A percentile compares a stretch with the other conserved stretches of the same genome.
Evolutionary conservation across 2,113 vertebrate species (phyloP).

Genomic region (Ciconia boyciana): DNA sequence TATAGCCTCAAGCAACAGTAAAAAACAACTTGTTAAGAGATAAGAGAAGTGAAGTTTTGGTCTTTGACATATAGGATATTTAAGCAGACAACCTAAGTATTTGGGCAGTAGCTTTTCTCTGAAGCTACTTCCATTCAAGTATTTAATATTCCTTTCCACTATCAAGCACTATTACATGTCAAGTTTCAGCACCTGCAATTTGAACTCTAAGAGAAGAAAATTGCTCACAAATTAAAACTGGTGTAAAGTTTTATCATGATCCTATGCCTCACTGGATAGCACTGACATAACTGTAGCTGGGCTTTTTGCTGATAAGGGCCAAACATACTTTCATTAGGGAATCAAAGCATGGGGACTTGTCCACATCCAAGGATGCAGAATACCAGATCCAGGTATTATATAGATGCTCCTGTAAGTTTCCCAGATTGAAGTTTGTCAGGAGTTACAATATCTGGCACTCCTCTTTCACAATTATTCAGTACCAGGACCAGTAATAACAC

Average conservation of each 20-base stretch:
- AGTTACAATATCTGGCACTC: not conserved
- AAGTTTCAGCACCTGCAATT: not conserved
- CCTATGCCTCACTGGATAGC: not conserved
- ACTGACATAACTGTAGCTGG: not conserved
- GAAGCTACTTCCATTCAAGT: not conserved
- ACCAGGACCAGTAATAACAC: not conserved
- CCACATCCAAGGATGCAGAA: not conserved
- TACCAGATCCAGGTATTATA: not conserved
- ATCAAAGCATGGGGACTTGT: not conserved
- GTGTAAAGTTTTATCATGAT: not conserved
- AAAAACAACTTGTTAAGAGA: not conserved
- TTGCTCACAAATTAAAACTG: not conserved
- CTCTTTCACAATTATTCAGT: not conserved
- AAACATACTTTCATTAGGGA: not conserved
- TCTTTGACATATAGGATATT: not conserved
- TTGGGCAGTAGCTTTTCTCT: not conserved
- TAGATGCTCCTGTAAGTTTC: not conserved
- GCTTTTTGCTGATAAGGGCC: not conserved
- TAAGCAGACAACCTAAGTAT: not conserved
- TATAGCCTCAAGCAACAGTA: not conserved
- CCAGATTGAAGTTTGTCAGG: not conserved
- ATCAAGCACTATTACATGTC: not conserved
- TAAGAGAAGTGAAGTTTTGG: not conserved
- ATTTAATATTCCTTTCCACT: not conserved
- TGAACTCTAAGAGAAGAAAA: not conserved